These are phyloP conservation scores for Allophyes oxyacanthae DNA, from an alignment of 2,888 invertebrate genomes.

Conservation along the genomic window DNA sequence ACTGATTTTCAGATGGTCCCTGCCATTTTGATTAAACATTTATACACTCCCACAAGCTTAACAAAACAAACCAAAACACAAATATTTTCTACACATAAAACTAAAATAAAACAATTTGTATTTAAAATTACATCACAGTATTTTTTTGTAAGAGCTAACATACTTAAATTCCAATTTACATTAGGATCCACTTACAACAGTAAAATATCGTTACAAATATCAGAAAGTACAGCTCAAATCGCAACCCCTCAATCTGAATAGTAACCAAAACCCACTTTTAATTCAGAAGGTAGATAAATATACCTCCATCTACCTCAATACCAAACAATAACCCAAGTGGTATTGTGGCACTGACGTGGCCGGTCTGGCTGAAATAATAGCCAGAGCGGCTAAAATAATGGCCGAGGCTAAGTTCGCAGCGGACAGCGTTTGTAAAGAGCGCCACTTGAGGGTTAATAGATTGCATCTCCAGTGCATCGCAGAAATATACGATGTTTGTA, in stretches of 20 bases:
- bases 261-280: conserved; percentile 13
- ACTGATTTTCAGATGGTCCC: too few species aligned
- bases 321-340: conserved; percentile 40
- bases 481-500: conserved; percentile 18
- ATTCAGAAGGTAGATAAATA: too few species aligned
- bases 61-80: too few species aligned
- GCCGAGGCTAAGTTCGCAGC: conserved; percentile 17
- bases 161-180: too few species aligned
- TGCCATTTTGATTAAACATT: too few species aligned
- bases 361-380: conserved; percentile 18
- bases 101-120: too few species aligned
- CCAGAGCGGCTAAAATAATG: conserved; percentile 29
- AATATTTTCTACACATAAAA: too few species aligned
- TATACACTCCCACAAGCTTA: too few species aligned
- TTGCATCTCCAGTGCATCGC: conserved; percentile 53
- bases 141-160: too few species aligned
- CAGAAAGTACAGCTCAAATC: background rate
- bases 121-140: too few species aligned
- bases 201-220: background rate
- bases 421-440: conserved; percentile 36
- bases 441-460: conserved; percentile 47
- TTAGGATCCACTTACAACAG: too few species aligned
- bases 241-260: background rate
- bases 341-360: conserved; percentile 19
- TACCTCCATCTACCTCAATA: conserved; percentile 28